phyloP scores from a whole-genome alignment of 2,888 invertebrate species.

The Galerucella calmariensis region DNA sequence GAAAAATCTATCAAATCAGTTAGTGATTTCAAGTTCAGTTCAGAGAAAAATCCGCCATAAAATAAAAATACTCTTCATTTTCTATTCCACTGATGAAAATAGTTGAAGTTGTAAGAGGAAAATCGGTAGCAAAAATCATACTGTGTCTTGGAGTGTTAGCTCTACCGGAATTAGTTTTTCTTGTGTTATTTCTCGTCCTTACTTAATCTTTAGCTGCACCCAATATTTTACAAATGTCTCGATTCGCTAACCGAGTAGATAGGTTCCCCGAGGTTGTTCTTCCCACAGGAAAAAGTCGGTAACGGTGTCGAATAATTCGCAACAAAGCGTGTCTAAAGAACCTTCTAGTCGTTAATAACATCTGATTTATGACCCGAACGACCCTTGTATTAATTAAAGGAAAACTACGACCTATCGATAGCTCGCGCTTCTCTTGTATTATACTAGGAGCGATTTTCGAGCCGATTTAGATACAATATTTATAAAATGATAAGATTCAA shows the following conservation, averaged over 20 bases:
- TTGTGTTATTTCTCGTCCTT: neutral
- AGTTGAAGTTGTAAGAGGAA: too few relatives aligned
- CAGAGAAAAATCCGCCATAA: too few relatives aligned
- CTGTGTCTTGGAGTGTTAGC: too few relatives aligned
- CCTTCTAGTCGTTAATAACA: conserved; percentile 56
- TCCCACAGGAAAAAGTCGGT: conserved; percentile 37
- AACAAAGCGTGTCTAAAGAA: conserved; percentile 50
- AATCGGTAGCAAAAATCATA: too few relatives aligned
- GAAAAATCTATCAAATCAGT: too few relatives aligned
- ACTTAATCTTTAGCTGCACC: conserved; percentile 1
- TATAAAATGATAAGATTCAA: neutral
- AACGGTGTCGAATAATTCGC: conserved; percentile 39
- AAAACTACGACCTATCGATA: conserved; percentile 47
- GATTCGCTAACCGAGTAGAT: conserved; percentile 28
- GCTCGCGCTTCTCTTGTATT: conserved; percentile 31
- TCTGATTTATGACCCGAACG: conserved; percentile 58
- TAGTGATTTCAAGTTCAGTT: too few relatives aligned
- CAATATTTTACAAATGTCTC: conserved; percentile 26
- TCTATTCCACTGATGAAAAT: too few relatives aligned
- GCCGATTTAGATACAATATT: neutral
- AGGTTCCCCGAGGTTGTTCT: conserved; percentile 36
- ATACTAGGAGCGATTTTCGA: neutral
- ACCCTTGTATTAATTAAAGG: conserved; percentile 60
- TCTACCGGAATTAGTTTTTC: too few relatives aligned
- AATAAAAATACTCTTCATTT: too few relatives aligned